Evolutionary conservation across 2,888 invertebrate genomes (phyloP).

Genomic region (Palloptera scutellata): DNA sequence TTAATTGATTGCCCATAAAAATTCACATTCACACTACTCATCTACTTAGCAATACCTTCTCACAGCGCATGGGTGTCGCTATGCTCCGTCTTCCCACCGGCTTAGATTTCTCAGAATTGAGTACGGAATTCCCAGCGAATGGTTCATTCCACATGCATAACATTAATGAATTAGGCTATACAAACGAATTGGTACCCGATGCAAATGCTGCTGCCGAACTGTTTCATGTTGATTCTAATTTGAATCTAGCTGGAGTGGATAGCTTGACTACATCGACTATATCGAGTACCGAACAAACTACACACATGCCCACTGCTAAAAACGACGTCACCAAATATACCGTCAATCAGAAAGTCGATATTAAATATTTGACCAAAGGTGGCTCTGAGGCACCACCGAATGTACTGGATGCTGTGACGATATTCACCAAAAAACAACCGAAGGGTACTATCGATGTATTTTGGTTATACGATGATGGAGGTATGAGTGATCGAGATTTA

Average conservation of each 20-base stretch:
- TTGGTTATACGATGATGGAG: constrained; percentile 96
- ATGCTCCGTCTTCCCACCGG: constrained; percentile 88
- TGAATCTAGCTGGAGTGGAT: constrained; percentile 70
- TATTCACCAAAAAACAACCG: constrained; percentile 80
- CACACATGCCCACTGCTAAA: constrained; percentile 58
- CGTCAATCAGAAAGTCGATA: constrained; percentile 59
- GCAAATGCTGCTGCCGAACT: constrained; percentile 58
- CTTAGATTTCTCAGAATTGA: constrained; percentile 75
- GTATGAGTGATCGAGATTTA: constrained; percentile 53
- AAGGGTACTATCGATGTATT: constrained; percentile 90
- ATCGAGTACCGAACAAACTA: constrained; percentile 56
- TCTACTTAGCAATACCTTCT: constrained; percentile 83
- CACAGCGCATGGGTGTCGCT: constrained; percentile 88
- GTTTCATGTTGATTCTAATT: constrained; percentile 77
- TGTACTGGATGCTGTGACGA: constrained; percentile 74
- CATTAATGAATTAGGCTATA: constrained; percentile 54
- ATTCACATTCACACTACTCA: background rate
- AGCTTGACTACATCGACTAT: constrained; percentile 54
- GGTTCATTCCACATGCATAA: constrained; percentile 51
- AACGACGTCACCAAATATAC: constrained; percentile 48
- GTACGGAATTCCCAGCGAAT: constrained; percentile 50
- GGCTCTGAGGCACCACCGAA: constrained; percentile 72
- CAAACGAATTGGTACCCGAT: constrained; percentile 53
- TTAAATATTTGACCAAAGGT: constrained; percentile 69
- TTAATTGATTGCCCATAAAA: background rate